Conservation (phyloP, 2,797 vertebrate species). For the Neopelma chrysocephalum region DNA sequence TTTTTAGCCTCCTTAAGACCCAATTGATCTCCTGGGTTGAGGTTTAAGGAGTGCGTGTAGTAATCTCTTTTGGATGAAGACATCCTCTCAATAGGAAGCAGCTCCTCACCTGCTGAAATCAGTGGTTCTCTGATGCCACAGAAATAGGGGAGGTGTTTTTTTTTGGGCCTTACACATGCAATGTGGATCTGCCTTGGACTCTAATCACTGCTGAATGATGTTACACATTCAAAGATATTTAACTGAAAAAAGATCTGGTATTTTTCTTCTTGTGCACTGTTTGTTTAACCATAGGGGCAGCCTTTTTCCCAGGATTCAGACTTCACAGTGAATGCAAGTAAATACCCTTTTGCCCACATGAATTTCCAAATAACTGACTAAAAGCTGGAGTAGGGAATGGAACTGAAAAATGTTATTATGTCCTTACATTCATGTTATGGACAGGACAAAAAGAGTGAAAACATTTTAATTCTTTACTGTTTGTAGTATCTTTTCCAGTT, state of each 20-base stretch:
- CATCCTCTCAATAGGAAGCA: not conserved
- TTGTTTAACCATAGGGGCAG: not conserved
- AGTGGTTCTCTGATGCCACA: not conserved
- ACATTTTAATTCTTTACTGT: not conserved
- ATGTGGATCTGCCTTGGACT: rapidly evolving
- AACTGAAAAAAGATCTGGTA: not conserved
- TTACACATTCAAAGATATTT: not conserved
- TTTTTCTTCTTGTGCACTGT: not conserved
- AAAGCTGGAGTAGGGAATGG: not conserved
- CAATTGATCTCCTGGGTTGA: not conserved
- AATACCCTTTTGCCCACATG: not conserved
- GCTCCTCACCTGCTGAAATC: not conserved
- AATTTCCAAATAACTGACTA: not conserved
- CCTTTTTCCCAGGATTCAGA: not conserved
- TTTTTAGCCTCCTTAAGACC: not conserved
- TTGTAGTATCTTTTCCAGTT: not conserved
- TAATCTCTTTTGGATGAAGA: not conserved
- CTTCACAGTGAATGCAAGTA: not conserved
- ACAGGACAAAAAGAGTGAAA: not conserved
- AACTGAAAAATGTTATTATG: not conserved
- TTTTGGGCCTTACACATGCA: not conserved
- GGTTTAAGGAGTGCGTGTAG: not conserved
- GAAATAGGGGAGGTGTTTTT: not conserved
- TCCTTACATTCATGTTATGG: not conserved
- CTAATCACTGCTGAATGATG: not conserved